Percentiles rank a stretch among this genome's conserved stretches.
Conservation (phyloP, 2,113 vertebrate genomes). For the Petromus typicus region DNA sequence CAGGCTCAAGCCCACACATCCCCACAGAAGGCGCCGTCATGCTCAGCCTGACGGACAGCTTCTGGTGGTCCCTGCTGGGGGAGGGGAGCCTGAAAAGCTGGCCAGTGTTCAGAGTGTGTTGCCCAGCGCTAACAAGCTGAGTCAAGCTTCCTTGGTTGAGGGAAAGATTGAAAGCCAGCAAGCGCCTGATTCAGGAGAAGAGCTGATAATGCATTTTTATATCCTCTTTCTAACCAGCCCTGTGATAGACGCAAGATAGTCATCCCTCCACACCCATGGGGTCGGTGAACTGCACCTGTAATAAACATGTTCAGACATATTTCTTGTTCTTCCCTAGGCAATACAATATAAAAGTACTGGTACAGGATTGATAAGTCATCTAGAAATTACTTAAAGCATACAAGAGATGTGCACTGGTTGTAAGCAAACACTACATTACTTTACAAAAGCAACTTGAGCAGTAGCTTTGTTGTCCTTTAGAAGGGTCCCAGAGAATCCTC, state of each 20-base stretch:
- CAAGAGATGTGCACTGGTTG: background rate
- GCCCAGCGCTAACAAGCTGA: background rate
- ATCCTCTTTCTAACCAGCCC: background rate
- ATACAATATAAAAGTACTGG: background rate
- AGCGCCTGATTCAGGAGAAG: background rate
- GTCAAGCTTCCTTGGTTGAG: background rate
- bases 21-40: background rate
- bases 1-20: background rate
- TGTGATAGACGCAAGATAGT: fast-evolving
- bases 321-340: background rate
- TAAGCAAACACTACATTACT: background rate
- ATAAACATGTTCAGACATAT: background rate
- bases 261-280: background rate
- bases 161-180: background rate
- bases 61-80: background rate
- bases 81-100: background rate
- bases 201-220: background rate
- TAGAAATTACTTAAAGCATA: background rate
- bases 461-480: background rate
- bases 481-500: background rate
- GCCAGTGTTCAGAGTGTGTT: background rate
- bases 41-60: background rate
- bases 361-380: background rate
- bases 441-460: background rate
- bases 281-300: background rate